Evolutionary conservation across 2,888 invertebrate species (phyloP), one percentile per base, ranked within the genome.

Genomic region (Lepeophtheirus nordmannii): DNA sequence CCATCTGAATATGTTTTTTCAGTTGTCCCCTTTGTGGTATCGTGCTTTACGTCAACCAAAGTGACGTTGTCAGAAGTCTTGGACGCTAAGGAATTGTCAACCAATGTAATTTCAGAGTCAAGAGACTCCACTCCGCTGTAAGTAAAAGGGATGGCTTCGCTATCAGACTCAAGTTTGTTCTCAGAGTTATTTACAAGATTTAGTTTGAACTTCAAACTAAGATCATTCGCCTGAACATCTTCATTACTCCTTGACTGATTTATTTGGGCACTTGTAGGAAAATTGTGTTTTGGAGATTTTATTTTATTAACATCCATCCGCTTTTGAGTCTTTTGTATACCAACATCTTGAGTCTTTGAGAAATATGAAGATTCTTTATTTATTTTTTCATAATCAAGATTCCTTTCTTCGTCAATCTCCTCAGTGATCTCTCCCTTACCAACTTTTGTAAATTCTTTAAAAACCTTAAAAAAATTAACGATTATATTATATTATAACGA

Each of bases 51-150:
- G 38, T 38, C 39, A 14, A 58, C 22, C 17, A 58, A 5, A 17
- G 58, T 58, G 10, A 8, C n/a, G 5, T 14, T 58, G 38, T 41
- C 20, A 20, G 40, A 17, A n/a, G 14, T 20, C 23, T 41, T 14
- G 17, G 14, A 12, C 12, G 46, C 56, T 17, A 23, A 22, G 17
- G n/a, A 23, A 56, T 10, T 17, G 11, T 46, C 46, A 11, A 63
- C 63, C 17, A 63, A 56, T 14, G 63, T 63, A 46, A 63, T 53
- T n/a, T 56, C 37, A 20, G 63, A 63, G 17, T 63, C 63, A 14
- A 63, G 56, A 12, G 63, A 63, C 14, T 63, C 63, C 1, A 56
- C 63, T 20, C 53, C 53, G 11, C 53, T 53, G 56, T 39, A 63
- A 40, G 53, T 39, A 17, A 63, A 20, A 11, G 17, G 23, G 17